Evolutionary conservation across 2,888 invertebrate genomes (phyloP), one percentile per base, ranked within the genome.

Genomic region (Stenchaetothrips biformis): DNA sequence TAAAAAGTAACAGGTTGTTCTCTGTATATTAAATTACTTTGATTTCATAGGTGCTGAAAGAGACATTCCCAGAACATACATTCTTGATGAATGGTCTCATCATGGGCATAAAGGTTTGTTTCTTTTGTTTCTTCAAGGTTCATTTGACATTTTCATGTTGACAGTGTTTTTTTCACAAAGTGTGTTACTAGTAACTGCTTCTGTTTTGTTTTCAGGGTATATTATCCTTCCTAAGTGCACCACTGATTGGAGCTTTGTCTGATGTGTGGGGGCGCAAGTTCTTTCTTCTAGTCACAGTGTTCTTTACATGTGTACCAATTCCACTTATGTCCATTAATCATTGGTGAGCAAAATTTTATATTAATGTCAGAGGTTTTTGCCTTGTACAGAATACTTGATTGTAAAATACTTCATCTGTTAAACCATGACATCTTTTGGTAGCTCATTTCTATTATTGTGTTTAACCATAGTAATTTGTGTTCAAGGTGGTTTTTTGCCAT

Each of bases 1-100:
- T 49, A 37, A 62, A 18, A 37, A 27, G 21, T 47, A 37, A 48
- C 79, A 9, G 48, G 21, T 79, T 62, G 11, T 21, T 74, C 25
- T 74, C 7, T 80, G 47, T 2, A 53, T 80, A n/a, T 27, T 81
- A 74, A 77, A 77, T 78, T 81, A 21, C 59, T 21, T 37, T 81
- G 79, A 80, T 82, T 79, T 86, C 87, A 79, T 85, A 92, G 92
- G 96, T 96, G 85, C 90, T 99, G 84, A 98, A 99, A 88, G 95
- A 94, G 85, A 99, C 99, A 81, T 99, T 99, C 89, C 99, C 99
- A 83, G 95, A 97, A 88, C 98, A 99, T 88, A 99, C 98, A 86
- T 99, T 99, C 89, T 91, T 98, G 82, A 98, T 99, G 97, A 99
- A 99, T 91, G 99, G 99, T 82, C 90, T 99, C 84, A 98, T 99